Evolutionary conservation across 2,797 vertebrate species (phyloP).

Genomic region (Chrysocyon brachyurus): DNA sequence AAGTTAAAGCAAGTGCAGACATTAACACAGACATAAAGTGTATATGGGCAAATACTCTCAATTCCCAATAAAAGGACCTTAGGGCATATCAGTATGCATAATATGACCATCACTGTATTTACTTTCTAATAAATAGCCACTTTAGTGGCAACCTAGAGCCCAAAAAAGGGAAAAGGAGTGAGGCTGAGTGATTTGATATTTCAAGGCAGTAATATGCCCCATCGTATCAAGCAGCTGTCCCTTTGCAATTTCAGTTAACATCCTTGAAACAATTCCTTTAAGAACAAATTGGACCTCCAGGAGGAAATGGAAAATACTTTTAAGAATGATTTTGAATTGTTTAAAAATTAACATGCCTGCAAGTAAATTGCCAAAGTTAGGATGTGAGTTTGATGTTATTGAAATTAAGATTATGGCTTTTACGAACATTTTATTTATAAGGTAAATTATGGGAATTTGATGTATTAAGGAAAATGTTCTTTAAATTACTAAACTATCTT

Average conservation of each 20-base stretch:
- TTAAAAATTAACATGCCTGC: slow-evolving; percentile 78
- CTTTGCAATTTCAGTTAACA: slow-evolving; percentile 70
- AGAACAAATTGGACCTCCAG: slow-evolving; percentile 60
- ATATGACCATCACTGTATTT: slow-evolving; percentile 82
- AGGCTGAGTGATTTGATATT: slow-evolving; percentile 63
- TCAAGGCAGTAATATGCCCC: slow-evolving; percentile 67
- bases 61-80: slow-evolving; percentile 79
- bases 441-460: slow-evolving; percentile 70
- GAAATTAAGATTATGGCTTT: slow-evolving; percentile 76
- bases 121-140: slow-evolving; percentile 81
- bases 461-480: slow-evolving; percentile 71
- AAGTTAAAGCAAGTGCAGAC: slow-evolving; percentile 78
- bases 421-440: slow-evolving; percentile 73
- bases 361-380: slow-evolving; percentile 72
- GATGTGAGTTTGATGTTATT: slow-evolving; percentile 47
- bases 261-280: slow-evolving; percentile 58
- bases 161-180: slow-evolving; percentile 69
- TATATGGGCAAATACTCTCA: slow-evolving; percentile 74
- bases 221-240: slow-evolving; percentile 66
- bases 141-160: slow-evolving; percentile 74
- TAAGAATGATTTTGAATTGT: slow-evolving; percentile 64
- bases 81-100: slow-evolving; percentile 76
- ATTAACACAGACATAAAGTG: slow-evolving; percentile 76
- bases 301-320: slow-evolving; percentile 62
- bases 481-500: slow-evolving; percentile 73